These are phyloP conservation scores for Cercopithecus mona DNA, from an alignment of 2,113 vertebrate species.

Conservation along the genomic window DNA sequence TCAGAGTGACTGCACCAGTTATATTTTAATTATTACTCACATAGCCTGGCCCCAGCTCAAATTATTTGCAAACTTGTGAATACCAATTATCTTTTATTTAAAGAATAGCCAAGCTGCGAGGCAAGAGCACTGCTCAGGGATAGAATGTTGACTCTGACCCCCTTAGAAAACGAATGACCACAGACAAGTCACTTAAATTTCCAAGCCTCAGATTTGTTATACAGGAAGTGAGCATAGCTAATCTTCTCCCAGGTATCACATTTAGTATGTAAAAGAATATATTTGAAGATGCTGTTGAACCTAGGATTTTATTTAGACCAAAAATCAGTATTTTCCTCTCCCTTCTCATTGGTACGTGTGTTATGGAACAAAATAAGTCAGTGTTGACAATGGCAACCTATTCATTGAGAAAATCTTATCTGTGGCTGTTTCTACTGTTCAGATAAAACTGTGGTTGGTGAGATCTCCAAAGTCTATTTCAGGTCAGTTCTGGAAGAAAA, in stretches of 20 bases:
- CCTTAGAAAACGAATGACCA: neutral
- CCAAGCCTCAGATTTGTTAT: neutral
- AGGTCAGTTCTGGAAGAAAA: neutral
- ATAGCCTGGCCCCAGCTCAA: neutral
- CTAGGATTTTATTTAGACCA: constrained; percentile 11
- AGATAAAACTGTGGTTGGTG: neutral
- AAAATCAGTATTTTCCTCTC: neutral
- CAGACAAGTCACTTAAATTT: neutral
- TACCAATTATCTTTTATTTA: neutral
- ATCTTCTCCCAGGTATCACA: neutral
- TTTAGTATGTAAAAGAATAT: neutral
- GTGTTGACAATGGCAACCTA: neutral
- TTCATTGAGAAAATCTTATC: neutral
- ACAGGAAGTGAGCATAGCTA: neutral
- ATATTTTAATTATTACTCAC: neutral
- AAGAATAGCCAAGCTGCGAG: neutral
- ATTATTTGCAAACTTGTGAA: neutral
- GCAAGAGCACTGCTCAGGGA: neutral
- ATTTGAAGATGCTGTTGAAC: neutral
- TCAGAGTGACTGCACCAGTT: neutral
- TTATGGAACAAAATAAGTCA: neutral
- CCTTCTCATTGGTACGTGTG: neutral
- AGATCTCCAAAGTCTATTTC: neutral
- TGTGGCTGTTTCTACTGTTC: neutral
- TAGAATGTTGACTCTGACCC: neutral